Conservation (phyloP, 2,888 invertebrate genomes). For the Ethmia dodecea region DNA sequence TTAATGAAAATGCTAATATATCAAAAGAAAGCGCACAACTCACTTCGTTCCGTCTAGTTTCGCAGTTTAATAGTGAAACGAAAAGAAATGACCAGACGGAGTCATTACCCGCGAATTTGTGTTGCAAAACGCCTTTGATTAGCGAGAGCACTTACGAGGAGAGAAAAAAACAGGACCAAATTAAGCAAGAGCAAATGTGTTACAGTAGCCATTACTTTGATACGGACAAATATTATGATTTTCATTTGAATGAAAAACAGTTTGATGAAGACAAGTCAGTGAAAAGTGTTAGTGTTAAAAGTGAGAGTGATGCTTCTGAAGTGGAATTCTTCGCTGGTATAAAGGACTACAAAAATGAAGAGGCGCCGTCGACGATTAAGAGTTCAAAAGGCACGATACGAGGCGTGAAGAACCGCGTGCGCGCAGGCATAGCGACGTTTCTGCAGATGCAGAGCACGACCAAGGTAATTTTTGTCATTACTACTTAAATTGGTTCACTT, state of each 20-base stretch:
- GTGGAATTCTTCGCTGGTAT: slow-evolving; percentile 88
- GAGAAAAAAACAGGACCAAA: slow-evolving; percentile 71
- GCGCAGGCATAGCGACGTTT: slow-evolving; percentile 97
- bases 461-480: slow-evolving; percentile 80
- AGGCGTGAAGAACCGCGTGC: slow-evolving; percentile 95
- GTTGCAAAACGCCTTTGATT: slow-evolving; percentile 68
- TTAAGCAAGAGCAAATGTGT: slow-evolving; percentile 59
- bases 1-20: slow-evolving; percentile 66
- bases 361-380: slow-evolving; percentile 86
- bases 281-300: slow-evolving; percentile 68
- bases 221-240: slow-evolving; percentile 88
- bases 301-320: slow-evolving; percentile 61
- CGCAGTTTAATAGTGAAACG: slow-evolving; percentile 63
- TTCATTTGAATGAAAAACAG: slow-evolving; percentile 87
- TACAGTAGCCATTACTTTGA: slow-evolving; percentile 80
- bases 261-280: slow-evolving; percentile 59
- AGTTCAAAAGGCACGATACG: slow-evolving; percentile 95
- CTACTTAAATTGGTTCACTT: slow-evolving; percentile 33
- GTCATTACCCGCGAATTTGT: slow-evolving; percentile 39
- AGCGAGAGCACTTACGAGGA: slow-evolving; percentile 84
- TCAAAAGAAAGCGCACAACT: slow-evolving; percentile 69
- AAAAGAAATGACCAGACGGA: slow-evolving; percentile 44
- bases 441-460: slow-evolving; percentile 87
- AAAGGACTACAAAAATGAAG: slow-evolving; percentile 82
- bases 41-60: slow-evolving; percentile 73